Evolutionary conservation across 2,888 invertebrate species (phyloP).

Genomic region (Hyalella azteca): DNA sequence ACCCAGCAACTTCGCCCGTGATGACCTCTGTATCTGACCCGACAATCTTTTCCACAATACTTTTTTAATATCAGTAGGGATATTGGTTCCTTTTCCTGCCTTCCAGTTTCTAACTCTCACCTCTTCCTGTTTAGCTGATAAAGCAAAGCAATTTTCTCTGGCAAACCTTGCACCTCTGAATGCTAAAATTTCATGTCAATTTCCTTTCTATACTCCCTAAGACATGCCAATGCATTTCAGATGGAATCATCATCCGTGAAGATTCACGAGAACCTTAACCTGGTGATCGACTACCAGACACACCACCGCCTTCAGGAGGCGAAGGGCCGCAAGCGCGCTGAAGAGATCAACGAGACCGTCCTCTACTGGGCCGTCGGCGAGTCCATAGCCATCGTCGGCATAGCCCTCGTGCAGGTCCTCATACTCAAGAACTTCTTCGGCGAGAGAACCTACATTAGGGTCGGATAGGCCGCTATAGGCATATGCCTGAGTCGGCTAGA

Average conservation of each 20-base stretch:
- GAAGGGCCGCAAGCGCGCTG: conserved; percentile 92
- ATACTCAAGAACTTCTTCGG: conserved; percentile 91
- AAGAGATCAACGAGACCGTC: conserved; percentile 93
- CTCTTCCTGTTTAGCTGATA: background rate
- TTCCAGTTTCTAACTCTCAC: background rate
- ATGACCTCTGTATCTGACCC: too few species aligned
- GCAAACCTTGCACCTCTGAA: too few species aligned
- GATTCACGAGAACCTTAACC: conserved; percentile 86
- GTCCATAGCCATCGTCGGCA: conserved; percentile 80
- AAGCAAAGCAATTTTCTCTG: too few species aligned
- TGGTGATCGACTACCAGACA: conserved; percentile 93
- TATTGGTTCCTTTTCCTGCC: too few species aligned
- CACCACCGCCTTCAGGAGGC: conserved; percentile 94
- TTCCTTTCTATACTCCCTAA: too few species aligned
- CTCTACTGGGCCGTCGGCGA: conserved; percentile 92
- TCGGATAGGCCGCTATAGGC: too few species aligned
- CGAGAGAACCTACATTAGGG: conserved; percentile 63
- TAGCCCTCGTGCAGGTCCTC: conserved; percentile 89
- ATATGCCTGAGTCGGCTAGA: too few species aligned
- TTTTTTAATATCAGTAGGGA: too few species aligned
- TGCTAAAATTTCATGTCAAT: too few species aligned
- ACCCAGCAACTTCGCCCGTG: too few species aligned
- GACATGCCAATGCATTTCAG: conserved; percentile 67
- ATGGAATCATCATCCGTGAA: conserved; percentile 90
- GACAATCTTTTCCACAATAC: too few species aligned